A percentile compares a stretch with the other conserved stretches of the same genome.
These are phyloP conservation scores for Copidosoma aretas DNA, from an alignment of 2,888 invertebrate genomes.

Conservation along the genomic window DNA sequence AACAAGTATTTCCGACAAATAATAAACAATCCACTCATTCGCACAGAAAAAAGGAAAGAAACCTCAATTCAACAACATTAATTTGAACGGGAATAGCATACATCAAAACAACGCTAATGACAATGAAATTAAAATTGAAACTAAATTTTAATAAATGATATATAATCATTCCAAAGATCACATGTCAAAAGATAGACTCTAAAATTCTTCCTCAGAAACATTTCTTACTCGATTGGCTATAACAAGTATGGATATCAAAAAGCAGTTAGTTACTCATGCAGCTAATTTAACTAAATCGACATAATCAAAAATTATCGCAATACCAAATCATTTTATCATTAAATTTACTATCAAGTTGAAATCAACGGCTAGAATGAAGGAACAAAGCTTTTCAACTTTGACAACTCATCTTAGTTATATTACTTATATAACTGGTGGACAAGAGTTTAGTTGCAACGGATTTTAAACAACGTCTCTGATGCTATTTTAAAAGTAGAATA, in stretches of 20 bases:
- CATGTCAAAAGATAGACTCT: constrained; percentile 39
- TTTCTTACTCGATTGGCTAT: constrained; percentile 14
- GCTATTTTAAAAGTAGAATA: constrained; percentile 37
- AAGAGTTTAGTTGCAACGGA: not conserved
- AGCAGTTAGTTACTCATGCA: constrained; percentile 24
- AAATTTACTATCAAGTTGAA: constrained; percentile 26
- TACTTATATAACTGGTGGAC: constrained; percentile 3
- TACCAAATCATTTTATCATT: constrained; percentile 36
- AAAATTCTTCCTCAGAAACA: constrained; percentile 5
- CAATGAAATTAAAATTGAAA: no score
- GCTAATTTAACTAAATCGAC: constrained; percentile 23
- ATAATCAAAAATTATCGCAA: constrained; percentile 36
- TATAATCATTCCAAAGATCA: constrained; percentile 45
- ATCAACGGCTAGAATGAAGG: constrained; percentile 27
- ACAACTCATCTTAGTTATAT: constrained; percentile 20
- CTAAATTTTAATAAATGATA: no score
- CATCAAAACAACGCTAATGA: no score
- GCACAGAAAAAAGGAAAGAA: no score
- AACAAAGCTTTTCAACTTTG: constrained; percentile 25
- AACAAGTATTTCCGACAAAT: no score
- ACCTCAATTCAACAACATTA: no score
- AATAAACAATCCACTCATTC: no score
- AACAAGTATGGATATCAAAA: constrained; percentile 29
- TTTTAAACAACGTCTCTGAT: not conserved
- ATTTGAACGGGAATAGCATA: no score